Evolutionary conservation across 2,797 vertebrate species (phyloP).

Genomic region (Gastrophryne carolinensis): DNA sequence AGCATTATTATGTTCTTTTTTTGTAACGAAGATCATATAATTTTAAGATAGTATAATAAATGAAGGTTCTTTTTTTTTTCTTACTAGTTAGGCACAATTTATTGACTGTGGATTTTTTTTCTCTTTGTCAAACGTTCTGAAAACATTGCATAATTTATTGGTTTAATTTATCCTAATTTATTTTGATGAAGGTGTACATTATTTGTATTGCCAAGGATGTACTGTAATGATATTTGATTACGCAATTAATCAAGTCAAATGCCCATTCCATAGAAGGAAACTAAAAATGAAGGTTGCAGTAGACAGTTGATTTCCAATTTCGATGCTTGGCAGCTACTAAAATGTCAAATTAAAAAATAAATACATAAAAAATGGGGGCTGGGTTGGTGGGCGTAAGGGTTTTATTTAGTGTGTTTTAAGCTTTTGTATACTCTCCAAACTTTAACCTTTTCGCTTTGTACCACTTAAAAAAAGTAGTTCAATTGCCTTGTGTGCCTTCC

Average conservation of each 20-base stretch:
- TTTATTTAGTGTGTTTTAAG: conserved; percentile 87
- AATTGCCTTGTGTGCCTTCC: conserved; percentile 99
- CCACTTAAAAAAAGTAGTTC: conserved; percentile 94
- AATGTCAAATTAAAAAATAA: conserved; percentile 71
- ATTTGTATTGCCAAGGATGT: conserved; percentile 88
- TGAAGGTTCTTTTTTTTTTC: conserved; percentile 79
- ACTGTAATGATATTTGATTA: conserved; percentile 91
- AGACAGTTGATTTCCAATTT: conserved; percentile 80
- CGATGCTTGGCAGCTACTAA: conserved; percentile 90
- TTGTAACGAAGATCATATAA: conserved; percentile 91
- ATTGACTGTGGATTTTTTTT: conserved; percentile 80
- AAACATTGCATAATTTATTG: conserved; percentile 99
- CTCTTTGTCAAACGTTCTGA: conserved; percentile 92
- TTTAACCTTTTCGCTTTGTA: conserved; percentile 90
- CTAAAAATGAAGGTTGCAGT: conserved; percentile 74
- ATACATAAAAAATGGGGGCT: conserved; percentile 54
- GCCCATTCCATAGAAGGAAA: conserved; percentile 73
- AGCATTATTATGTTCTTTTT: conserved; percentile 91
- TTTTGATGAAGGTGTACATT: conserved; percentile 90
- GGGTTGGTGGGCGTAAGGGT: conserved; percentile 53
- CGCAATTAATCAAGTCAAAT: conserved; percentile 77
- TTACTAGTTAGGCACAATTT: conserved; percentile 82
- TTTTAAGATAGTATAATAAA: conserved; percentile 91
- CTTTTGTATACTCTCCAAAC: conserved; percentile 90
- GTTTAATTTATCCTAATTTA: conserved; percentile 99